Percentiles rank a stretch among this genome's conserved stretches.
Evolutionary conservation across 1,140 invertebrate species (phyloP).

Genomic region (Bombus haemorrhoidalis): DNA sequence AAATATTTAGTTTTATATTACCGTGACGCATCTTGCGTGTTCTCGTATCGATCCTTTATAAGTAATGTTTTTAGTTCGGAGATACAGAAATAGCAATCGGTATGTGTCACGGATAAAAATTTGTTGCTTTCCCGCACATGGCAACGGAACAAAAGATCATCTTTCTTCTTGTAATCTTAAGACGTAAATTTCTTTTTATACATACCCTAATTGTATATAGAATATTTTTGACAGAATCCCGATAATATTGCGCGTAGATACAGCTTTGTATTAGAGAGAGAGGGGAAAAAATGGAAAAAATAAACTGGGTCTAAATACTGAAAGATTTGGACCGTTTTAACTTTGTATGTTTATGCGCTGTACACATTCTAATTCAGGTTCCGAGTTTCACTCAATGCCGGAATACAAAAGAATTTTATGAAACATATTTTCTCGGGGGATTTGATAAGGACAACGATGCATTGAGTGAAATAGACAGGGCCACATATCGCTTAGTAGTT

Average conservation of each 20-base stretch:
- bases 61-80: conserved; percentile 5
- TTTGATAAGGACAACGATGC: conserved; percentile 42
- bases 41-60: background rate
- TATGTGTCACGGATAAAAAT: conserved; percentile 6
- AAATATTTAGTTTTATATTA: conserved; percentile 17
- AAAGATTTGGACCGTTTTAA: conserved; percentile 54
- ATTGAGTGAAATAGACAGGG: conserved; percentile 55
- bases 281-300: conserved; percentile 20
- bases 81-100: background rate
- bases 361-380: conserved; percentile 61
- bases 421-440: conserved; percentile 61
- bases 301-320: conserved; percentile 35
- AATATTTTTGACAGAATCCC: conserved; percentile 67
- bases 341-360: conserved; percentile 72
- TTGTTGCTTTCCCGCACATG: conserved; percentile 14
- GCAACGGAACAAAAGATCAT: background rate
- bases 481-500: conserved; percentile 63
- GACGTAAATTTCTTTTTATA: conserved; percentile 44
- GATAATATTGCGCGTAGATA: conserved; percentile 48
- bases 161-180: conserved; percentile 34
- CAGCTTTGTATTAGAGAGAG: conserved; percentile 58
- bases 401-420: conserved; percentile 47
- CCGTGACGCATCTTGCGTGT: background rate
- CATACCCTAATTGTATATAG: conserved; percentile 56
- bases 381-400: conserved; percentile 51